These are phyloP conservation scores for Leptoclinus maculatus DNA, from an alignment of 2,797 vertebrate genomes.

Conservation along the genomic window DNA sequence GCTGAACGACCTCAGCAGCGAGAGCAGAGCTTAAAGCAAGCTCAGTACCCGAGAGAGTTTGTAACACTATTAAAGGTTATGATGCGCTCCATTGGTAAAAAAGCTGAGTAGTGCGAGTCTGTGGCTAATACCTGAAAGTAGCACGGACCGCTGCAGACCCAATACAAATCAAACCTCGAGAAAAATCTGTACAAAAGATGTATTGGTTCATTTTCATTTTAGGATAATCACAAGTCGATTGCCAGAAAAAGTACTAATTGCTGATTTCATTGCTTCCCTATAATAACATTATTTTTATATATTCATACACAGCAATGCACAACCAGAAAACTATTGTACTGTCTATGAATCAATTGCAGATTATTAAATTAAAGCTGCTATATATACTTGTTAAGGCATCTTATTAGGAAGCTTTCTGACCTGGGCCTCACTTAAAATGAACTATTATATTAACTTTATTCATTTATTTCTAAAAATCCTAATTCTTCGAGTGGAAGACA, in stretches of 20 bases:
- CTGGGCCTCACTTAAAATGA: background rate
- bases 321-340: background rate
- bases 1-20: background rate
- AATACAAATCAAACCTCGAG: background rate
- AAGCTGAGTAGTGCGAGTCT: background rate
- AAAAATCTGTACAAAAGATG: background rate
- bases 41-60: background rate
- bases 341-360: background rate
- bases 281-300: background rate
- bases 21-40: too few relatives aligned
- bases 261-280: background rate
- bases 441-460: background rate
- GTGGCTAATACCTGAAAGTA: constrained; percentile 6
- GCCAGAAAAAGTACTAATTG: background rate
- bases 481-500: background rate
- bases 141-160: background rate
- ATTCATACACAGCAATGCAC: background rate
- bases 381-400: background rate
- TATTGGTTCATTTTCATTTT: background rate
- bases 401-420: background rate
- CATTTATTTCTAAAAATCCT: background rate
- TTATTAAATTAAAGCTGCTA: background rate
- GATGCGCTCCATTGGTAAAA: background rate
- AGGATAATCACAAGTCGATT: background rate
- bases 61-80: background rate